These are phyloP conservation scores for Gambusia yucatana DNA, from an alignment of 2,797 vertebrate species.

Conservation along the genomic window DNA sequence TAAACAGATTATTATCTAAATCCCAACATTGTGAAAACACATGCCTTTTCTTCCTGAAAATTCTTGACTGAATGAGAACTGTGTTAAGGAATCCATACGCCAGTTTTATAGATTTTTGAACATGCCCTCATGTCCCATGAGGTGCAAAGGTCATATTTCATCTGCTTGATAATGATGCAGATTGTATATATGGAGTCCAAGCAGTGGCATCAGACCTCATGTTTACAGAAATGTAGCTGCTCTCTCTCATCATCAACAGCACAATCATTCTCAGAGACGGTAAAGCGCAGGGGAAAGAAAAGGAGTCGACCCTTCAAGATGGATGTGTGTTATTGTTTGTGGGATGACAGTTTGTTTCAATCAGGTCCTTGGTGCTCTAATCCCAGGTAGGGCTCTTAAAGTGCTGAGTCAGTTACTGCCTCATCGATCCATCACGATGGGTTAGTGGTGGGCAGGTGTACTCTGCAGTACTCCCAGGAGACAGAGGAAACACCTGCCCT, in stretches of 20 bases:
- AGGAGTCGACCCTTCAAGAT: conserved; percentile 75
- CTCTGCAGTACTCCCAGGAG: conserved; percentile 76
- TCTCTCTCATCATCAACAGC: conserved; percentile 69
- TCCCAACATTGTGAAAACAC: conserved; percentile 47
- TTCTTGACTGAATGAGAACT: conserved; percentile 5
- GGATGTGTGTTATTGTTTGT: conserved; percentile 91
- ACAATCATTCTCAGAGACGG: conserved; percentile 75
- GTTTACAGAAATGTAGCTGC: conserved; percentile 63
- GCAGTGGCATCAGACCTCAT: conserved; percentile 70
- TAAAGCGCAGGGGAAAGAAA: conserved; percentile 63
- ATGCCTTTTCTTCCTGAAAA: conserved; percentile 32
- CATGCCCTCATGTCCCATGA: conserved; percentile 31
- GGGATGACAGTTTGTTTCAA: conserved; percentile 92
- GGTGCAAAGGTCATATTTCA: conserved; percentile 68
- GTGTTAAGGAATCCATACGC: conserved; percentile 17
- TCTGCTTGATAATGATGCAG: conserved; percentile 64
- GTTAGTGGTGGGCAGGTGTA: conserved; percentile 85
- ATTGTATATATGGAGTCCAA: conserved; percentile 72
- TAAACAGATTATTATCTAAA: conserved; percentile 55
- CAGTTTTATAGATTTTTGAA: conserved; percentile 10
- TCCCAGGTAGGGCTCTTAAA: conserved; percentile 84
- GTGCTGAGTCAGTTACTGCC: conserved; percentile 88
- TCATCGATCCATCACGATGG: conserved; percentile 86
- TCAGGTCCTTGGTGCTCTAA: conserved; percentile 87
- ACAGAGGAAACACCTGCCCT: conserved; percentile 86